Conservation (phyloP, 2,797 vertebrate genomes). For the Ctenopoma multispine region DNA sequence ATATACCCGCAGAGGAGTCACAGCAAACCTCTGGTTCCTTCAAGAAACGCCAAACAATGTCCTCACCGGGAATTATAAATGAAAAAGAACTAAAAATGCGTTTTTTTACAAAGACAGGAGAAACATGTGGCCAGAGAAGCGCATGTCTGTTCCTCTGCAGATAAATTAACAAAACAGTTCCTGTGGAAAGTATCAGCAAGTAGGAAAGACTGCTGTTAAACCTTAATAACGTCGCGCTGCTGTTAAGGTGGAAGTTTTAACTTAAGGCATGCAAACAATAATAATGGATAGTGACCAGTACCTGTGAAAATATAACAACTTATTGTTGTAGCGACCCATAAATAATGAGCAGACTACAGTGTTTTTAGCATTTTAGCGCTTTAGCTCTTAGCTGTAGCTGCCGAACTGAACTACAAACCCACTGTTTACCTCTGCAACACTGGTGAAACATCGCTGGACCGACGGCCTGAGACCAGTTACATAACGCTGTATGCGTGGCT, state of each 20-base stretch:
- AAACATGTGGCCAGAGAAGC: no score
- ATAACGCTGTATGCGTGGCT: conserved; percentile 28
- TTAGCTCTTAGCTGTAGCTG: conserved; percentile 13
- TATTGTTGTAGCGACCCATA: neutral
- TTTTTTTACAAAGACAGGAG: no score
- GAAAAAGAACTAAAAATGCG: no score
- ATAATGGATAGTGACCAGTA: neutral
- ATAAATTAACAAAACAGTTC: no score
- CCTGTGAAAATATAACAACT: neutral
- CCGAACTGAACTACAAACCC: neutral
- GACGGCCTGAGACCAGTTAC: conserved; percentile 17
- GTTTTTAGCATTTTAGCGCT: conserved; percentile 65
- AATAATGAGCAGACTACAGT: neutral
- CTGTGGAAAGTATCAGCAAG: no score
- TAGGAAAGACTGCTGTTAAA: neutral
- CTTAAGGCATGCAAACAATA: neutral
- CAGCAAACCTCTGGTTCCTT: neutral
- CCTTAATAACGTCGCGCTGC: neutral
- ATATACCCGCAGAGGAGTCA: neutral
- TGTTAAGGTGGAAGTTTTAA: neutral
- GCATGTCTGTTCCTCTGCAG: no score
- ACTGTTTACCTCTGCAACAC: conserved; percentile 73
- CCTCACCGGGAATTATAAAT: neutral
- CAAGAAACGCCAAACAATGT: neutral
- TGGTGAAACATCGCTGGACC: conserved; percentile 45